phyloP scores from a whole-genome alignment of 2,797 vertebrate genomes.

The Hylomyscus alleni region DNA sequence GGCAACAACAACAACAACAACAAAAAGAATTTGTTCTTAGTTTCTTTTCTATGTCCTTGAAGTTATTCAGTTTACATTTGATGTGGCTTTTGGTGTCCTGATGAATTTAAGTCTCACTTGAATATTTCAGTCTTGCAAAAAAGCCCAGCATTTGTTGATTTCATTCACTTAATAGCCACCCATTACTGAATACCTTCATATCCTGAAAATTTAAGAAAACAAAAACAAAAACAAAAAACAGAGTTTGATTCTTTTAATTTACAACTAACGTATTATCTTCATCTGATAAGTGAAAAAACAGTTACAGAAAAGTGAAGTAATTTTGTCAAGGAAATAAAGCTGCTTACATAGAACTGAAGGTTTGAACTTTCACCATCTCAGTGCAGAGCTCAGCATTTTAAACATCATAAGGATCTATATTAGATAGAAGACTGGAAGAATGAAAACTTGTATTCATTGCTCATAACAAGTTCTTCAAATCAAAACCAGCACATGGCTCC shows the following conservation, averaged over 20 bases:
- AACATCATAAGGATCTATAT: background rate
- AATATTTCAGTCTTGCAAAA: background rate
- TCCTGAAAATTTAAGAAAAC: background rate
- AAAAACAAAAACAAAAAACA: background rate
- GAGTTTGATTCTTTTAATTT: background rate
- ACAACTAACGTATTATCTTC: background rate
- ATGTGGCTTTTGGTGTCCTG: background rate
- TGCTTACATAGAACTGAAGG: background rate
- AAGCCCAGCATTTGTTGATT: background rate
- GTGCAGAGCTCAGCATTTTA: background rate
- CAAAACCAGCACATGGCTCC: background rate
- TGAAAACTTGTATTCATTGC: background rate
- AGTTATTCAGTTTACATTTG: background rate
- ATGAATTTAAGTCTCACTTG: constrained; percentile 4
- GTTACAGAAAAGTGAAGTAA: background rate
- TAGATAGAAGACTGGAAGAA: background rate
- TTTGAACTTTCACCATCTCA: background rate
- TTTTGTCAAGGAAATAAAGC: background rate
- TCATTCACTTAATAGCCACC: background rate
- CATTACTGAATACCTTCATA: background rate
- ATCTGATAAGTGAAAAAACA: constrained; percentile 18
- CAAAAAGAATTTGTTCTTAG: background rate
- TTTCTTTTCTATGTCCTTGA: background rate
- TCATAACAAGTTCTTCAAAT: background rate
- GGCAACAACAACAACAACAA: background rate